A percentile compares a stretch with the other conserved stretches of the same genome.
phyloP scores from a whole-genome alignment of 37 sponge, comb jelly and placozoan genomes.

The Bolinopsis microptera region DNA sequence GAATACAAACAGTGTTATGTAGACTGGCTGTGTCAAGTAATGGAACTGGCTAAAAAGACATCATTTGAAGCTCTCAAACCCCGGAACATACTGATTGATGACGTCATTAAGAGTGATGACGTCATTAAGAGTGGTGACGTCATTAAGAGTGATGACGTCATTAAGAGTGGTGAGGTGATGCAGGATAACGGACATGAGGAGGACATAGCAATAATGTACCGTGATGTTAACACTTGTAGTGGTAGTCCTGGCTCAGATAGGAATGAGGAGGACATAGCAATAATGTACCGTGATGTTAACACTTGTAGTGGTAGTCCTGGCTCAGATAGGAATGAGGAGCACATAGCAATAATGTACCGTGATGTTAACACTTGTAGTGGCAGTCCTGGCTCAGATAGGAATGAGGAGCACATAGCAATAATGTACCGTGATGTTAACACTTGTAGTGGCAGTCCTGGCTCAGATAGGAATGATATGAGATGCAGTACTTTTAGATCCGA shows the following conservation, averaged over 20 bases:
- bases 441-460: not conserved
- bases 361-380: not conserved
- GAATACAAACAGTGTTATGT: slow-evolving; percentile 2
- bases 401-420: not conserved
- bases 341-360: too few relatives aligned
- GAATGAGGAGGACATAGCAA: too few relatives aligned
- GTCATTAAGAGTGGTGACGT: not conserved
- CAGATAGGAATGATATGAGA: not conserved
- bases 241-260: not conserved
- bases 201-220: not conserved
- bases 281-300: not conserved
- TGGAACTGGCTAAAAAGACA: not conserved
- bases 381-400: not conserved
- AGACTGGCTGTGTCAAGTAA: slow-evolving; percentile 54
- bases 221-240: not conserved
- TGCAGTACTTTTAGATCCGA: slow-evolving; percentile 8
- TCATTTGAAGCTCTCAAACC: not conserved
- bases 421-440: not conserved
- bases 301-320: not conserved
- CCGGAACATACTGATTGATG: not conserved
- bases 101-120: not conserved
- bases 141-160: not conserved
- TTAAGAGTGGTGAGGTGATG: not conserved
- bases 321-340: too few relatives aligned
- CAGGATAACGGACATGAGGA: not conserved